Conservation (phyloP, 2,113 vertebrate genomes). For the Leucopternis melanops region DNA sequence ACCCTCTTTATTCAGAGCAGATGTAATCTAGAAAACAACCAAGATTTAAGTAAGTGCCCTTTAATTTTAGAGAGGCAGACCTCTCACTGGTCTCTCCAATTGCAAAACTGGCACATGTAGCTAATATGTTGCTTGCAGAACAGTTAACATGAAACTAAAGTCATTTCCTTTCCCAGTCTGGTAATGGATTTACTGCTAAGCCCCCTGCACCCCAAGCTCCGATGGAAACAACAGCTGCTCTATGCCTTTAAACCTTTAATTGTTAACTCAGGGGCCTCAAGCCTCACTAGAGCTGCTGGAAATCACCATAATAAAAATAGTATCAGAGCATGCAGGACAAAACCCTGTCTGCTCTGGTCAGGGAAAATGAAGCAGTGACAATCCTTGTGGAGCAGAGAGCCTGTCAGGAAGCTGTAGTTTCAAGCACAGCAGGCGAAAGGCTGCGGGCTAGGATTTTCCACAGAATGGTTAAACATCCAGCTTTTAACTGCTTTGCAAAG, state of each 20-base stretch:
- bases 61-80: background rate
- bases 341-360: background rate
- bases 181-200: background rate
- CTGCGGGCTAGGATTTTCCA: background rate
- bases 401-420: background rate
- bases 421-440: background rate
- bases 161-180: background rate
- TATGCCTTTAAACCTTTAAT: background rate
- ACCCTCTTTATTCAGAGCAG: constrained; percentile 71
- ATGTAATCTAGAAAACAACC: constrained; percentile 76
- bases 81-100: background rate
- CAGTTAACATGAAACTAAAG: background rate
- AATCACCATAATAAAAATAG: background rate
- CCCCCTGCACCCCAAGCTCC: background rate
- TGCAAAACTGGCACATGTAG: background rate
- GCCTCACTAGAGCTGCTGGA: background rate
- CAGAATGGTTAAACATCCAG: background rate
- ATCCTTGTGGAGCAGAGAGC: background rate
- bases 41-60: background rate
- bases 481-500: background rate
- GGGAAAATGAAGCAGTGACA: background rate
- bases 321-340: background rate
- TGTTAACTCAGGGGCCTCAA: background rate
- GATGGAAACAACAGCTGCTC: background rate
- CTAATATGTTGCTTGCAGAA: background rate